These are phyloP conservation scores for Myanophis thanlyinensis DNA, from an alignment of 2,113 vertebrate species.

Conservation along the genomic window DNA sequence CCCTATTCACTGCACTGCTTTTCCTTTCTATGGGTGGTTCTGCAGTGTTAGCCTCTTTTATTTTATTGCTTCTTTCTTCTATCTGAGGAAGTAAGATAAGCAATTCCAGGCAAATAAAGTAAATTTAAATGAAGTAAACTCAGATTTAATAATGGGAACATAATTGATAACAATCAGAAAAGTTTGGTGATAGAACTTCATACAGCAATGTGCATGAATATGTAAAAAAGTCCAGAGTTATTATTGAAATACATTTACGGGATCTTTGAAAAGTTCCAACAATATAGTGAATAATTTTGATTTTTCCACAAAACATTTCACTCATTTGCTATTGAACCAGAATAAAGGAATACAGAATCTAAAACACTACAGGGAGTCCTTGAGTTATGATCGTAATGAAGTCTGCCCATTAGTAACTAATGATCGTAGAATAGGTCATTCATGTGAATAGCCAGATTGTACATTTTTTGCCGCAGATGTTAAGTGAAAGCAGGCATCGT, in stretches of 20 bases:
- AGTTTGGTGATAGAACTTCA: background rate
- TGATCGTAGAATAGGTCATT: background rate
- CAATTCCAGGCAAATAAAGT: background rate
- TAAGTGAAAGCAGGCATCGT: background rate
- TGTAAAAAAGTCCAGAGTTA: background rate
- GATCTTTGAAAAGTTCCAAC: slow-evolving; percentile 28
- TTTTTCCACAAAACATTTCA: background rate
- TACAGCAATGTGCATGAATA: background rate
- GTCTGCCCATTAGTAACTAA: background rate
- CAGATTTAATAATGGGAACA: background rate
- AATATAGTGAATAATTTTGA: slow-evolving; percentile 4
- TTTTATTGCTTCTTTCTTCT: background rate
- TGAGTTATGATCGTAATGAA: background rate
- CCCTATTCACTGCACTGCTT: background rate
- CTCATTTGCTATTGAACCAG: background rate
- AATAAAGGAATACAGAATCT: background rate
- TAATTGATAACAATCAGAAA: background rate
- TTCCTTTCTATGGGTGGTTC: background rate
- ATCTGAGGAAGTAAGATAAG: background rate
- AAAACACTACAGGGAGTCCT: background rate
- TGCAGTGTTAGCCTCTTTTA: background rate
- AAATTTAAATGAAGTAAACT: background rate
- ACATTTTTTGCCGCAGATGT: background rate
- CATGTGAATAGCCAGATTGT: background rate
- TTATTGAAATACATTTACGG: background rate